Evolutionary conservation across 2,888 invertebrate genomes (phyloP).

Genomic region (Sminthurides aquaticus): DNA sequence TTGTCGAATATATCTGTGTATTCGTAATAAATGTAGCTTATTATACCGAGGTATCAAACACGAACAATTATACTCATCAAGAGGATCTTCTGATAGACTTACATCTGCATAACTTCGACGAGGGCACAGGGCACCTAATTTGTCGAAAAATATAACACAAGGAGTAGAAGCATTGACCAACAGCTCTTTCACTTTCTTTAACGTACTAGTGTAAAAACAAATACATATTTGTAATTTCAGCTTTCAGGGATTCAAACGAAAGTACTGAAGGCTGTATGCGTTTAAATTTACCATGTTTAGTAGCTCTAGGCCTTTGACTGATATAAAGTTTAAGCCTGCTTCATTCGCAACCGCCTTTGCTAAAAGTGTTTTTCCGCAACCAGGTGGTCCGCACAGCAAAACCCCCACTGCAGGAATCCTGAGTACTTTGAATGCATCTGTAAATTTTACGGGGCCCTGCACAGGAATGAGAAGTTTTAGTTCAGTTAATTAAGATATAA

Average conservation of each 20-base stretch:
- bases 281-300: constrained; percentile 75
- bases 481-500: too few species aligned
- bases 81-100: too few species aligned
- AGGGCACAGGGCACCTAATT: constrained; percentile 92
- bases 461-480: constrained; percentile 27
- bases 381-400: constrained; percentile 91
- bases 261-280: background rate
- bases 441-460: constrained; percentile 80
- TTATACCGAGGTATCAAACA: too few species aligned
- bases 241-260: background rate
- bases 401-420: constrained; percentile 84
- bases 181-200: constrained; percentile 95
- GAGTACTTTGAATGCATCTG: constrained; percentile 67
- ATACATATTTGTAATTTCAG: background rate
- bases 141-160: constrained; percentile 98
- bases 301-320: constrained; percentile 96
- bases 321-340: constrained; percentile 96
- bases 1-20: constrained; percentile 60
- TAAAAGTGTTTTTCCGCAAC: constrained; percentile 89
- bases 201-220: constrained; percentile 73
- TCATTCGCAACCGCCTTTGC: constrained; percentile 99
- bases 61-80: too few species aligned
- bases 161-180: constrained; percentile 84
- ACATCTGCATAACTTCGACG: constrained; percentile 69
- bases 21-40: too few species aligned